These are phyloP conservation scores for Callipepla squamata DNA, from an alignment of 2,113 vertebrate genomes.

Conservation along the genomic window DNA sequence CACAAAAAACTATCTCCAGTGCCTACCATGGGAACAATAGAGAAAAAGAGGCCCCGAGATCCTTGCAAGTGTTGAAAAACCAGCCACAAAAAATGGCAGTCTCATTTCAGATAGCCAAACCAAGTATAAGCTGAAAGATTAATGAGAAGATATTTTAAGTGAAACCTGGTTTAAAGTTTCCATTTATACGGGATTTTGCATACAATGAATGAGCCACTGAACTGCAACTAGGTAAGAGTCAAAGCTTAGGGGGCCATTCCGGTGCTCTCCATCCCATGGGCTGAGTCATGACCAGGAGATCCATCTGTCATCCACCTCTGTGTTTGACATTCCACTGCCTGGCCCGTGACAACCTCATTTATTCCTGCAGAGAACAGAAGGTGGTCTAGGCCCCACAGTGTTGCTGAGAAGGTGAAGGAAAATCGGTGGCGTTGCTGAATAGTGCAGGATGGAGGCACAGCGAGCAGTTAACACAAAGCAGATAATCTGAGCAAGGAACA, in stretches of 20 bases:
- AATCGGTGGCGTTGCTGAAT: neutral
- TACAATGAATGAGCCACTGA: neutral
- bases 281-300: neutral
- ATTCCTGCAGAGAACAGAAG: neutral
- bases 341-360: neutral
- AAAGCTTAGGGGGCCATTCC: accelerated
- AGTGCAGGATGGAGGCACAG: neutral
- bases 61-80: neutral
- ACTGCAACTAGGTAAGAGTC: neutral
- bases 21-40: neutral
- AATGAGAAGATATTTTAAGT: neutral
- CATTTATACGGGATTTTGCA: neutral
- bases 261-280: neutral
- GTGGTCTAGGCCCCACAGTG: neutral
- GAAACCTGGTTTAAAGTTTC: neutral
- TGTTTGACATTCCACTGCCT: neutral
- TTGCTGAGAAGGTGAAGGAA: neutral
- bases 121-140: neutral
- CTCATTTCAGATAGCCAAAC: neutral
- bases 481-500: neutral
- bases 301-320: neutral
- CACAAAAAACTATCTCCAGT: neutral
- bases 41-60: neutral
- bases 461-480: neutral
- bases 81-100: accelerated